A percentile compares a stretch with the other conserved stretches of the same genome.
These are phyloP conservation scores for Gavia stellata DNA, from an alignment of 2,113 vertebrate genomes.

Conservation along the genomic window DNA sequence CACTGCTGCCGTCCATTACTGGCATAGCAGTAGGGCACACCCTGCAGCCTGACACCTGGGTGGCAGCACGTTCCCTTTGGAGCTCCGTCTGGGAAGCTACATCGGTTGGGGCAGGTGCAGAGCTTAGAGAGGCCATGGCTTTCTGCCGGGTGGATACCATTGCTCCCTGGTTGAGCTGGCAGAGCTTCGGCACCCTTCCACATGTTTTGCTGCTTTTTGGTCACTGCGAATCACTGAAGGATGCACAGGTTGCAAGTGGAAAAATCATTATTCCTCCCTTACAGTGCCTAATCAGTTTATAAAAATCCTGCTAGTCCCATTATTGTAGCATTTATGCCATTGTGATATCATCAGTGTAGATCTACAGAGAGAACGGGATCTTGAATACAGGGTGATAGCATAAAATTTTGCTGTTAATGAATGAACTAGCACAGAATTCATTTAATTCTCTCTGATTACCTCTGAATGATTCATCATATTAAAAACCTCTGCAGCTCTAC, in stretches of 20 bases:
- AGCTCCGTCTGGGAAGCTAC: too few relatives aligned
- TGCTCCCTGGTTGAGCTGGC: not conserved
- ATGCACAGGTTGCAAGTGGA: not conserved
- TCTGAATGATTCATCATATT: not conserved
- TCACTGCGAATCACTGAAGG: not conserved
- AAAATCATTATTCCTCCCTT: not conserved
- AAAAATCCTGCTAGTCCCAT: not conserved
- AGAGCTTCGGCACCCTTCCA: not conserved
- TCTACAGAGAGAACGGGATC: not conserved
- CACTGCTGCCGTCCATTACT: too few relatives aligned
- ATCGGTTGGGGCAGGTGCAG: too few relatives aligned
- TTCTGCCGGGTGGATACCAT: not conserved
- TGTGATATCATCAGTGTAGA: not conserved
- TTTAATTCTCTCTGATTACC: conserved; percentile 1
- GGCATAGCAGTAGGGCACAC: too few relatives aligned
- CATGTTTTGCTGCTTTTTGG: not conserved
- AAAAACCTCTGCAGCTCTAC: not conserved
- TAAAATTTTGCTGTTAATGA: not conserved
- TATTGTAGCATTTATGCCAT: not conserved
- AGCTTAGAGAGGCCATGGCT: too few relatives aligned
- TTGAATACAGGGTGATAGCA: not conserved
- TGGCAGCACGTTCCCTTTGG: too few relatives aligned
- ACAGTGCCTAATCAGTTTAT: not conserved
- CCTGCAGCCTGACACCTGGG: too few relatives aligned
- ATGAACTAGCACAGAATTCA: not conserved